Base-by-base conservation (phyloP, 2,797 vertebrate genomes). In the Nothura maculosa region DNA sequence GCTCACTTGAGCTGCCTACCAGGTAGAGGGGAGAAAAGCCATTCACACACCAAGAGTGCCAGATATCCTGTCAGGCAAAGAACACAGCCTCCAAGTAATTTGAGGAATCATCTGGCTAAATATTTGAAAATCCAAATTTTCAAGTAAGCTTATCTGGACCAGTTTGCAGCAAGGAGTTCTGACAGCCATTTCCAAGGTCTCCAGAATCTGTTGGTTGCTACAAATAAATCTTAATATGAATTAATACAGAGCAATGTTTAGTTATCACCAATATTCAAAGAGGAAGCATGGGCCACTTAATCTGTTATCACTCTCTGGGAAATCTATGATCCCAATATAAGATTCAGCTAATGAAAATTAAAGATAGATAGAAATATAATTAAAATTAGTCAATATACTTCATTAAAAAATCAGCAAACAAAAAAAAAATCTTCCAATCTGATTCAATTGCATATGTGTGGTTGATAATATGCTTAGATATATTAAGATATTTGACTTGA, bases 321-420 rank as follows among this genome's bases (percentile, higher is more conserved):
- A 28, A 92, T 47, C 12, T 47, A 32, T 90, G 88, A 70, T 74
- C 9, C 27, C 32, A 15, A 77, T 85, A 63, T 8, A 34, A 40
- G 52, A 87, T 57, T 92, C 32, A 87, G 22, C 77, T 57, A 89
- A 82, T 27, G 14, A 89, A 94, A 90, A 74, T 57, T 77, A 85
- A 90, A 85, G 10, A 6, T 67, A 85, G 10, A 6, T 67, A 93
- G 42, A 82, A 77, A 48, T 70, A 30, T 52, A 81, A 79, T 81
- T 88, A 85, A 45, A 8, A 90, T 8, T 11, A 67, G 27, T 76
- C 67, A 70, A 61, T 60, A 60, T 12, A 57, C 15, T 68, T 87
- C 12, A 38, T 80, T 74, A 48, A 64, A 77, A 70, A 47, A 82
- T n/a, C 70, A 90, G 21, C 1, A 68, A 17, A 64, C n/a, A 77